A percentile compares a stretch with the other conserved stretches of the same genome.
These are phyloP conservation scores for Caradrina clavipalpis DNA, from an alignment of 2,888 invertebrate genomes.

Conservation along the genomic window DNA sequence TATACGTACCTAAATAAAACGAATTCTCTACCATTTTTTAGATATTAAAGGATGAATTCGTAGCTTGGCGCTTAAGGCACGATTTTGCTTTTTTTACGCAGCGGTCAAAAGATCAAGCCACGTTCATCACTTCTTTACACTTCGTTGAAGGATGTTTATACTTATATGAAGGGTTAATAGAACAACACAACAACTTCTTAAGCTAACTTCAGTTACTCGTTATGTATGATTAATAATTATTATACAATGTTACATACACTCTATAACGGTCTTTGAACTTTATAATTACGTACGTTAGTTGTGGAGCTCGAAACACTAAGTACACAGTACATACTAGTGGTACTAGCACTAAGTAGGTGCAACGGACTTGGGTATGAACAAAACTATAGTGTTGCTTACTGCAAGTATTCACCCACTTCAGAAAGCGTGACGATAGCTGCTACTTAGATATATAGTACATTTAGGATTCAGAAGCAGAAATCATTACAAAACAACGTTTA, in stretches of 20 bases:
- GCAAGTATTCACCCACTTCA: constrained; percentile 45
- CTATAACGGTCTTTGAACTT: constrained; percentile 23
- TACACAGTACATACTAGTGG: constrained; percentile 23
- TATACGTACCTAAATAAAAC: too few relatives aligned
- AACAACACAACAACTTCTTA: not conserved
- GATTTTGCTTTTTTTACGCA: too few relatives aligned
- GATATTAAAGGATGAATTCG: too few relatives aligned
- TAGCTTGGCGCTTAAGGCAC: too few relatives aligned
- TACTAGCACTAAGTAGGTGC: constrained; percentile 40
- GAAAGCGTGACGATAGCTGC: constrained; percentile 19
- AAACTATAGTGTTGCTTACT: constrained; percentile 41
- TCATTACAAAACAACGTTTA: too few relatives aligned
- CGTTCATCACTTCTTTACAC: too few relatives aligned
- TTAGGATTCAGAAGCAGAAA: too few relatives aligned
- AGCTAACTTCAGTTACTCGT: constrained; percentile 13
- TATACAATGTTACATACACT: constrained; percentile 14
- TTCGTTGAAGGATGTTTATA: too few relatives aligned
- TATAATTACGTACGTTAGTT: constrained; percentile 20
- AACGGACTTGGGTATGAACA: constrained; percentile 37
- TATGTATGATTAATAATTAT: constrained; percentile 12
- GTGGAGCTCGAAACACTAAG: constrained; percentile 39
- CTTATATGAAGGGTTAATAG: too few relatives aligned
- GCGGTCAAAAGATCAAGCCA: too few relatives aligned
- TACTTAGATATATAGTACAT: not conserved
- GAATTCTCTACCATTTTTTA: too few relatives aligned